A percentile compares a stretch with the other conserved stretches of the same genome.
Conservation (phyloP, 2,113 vertebrate species). For the Lynx canadensis region DNA sequence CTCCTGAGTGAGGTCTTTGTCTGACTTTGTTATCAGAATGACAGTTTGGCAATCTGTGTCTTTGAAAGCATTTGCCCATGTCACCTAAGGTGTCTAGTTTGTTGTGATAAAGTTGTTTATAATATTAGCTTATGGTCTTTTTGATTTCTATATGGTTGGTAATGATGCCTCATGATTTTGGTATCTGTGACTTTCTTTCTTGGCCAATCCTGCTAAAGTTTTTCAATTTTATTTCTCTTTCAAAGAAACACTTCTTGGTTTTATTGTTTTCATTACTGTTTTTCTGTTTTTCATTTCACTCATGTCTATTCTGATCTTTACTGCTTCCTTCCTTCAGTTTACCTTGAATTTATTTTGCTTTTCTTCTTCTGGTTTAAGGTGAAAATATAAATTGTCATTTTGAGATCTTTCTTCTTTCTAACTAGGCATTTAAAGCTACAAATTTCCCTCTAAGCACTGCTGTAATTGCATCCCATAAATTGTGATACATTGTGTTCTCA, state of each 20-base stretch:
- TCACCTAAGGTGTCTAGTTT: not conserved
- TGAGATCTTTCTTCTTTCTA: not conserved
- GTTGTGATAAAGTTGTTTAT: not conserved
- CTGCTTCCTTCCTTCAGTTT: not conserved
- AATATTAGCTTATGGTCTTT: not conserved
- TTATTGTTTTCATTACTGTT: not conserved
- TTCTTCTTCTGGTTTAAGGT: not conserved
- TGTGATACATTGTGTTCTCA: not conserved
- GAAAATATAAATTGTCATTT: not conserved
- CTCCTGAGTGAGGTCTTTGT: not conserved
- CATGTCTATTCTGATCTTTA: not conserved
- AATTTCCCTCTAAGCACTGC: not conserved
- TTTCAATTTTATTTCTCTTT: not conserved
- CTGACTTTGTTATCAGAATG: not conserved
- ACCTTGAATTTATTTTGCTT: not conserved
- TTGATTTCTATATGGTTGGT: not conserved
- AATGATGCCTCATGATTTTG: not conserved
- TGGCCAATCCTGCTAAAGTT: not conserved
- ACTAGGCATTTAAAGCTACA: not conserved
- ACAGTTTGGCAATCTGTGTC: not conserved
- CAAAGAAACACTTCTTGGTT: not conserved
- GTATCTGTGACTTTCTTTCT: not conserved
- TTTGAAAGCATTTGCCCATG: not conserved
- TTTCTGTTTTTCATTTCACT: not conserved
- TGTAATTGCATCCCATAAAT: not conserved